Percentiles rank a stretch among this genome's conserved stretches.
Evolutionary conservation across 2,888 invertebrate species (phyloP).

Genomic region (Arrhopalites spinosus): DNA sequence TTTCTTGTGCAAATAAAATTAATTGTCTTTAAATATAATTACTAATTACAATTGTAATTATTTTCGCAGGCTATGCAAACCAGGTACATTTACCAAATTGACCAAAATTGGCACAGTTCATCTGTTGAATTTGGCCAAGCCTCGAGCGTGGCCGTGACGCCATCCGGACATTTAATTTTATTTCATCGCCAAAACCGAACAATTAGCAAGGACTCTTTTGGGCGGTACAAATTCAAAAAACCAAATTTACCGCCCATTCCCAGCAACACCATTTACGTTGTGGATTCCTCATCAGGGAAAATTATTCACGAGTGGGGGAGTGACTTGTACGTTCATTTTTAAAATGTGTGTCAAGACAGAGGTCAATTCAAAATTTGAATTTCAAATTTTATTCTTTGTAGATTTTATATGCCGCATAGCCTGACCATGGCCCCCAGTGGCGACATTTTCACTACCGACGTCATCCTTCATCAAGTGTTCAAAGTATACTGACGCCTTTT

Average conservation of each 20-base stretch:
- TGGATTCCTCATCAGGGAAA: no score
- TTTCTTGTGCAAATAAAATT: no score
- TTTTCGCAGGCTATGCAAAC: no score
- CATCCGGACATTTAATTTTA: conserved; percentile 72
- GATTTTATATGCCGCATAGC: conserved; percentile 86
- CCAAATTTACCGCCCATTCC: conserved; percentile 67
- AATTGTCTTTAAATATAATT: no score
- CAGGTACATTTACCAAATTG: no score
- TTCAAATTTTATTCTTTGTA: conserved; percentile 58
- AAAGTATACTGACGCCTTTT: no score
- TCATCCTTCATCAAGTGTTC: conserved; percentile 84
- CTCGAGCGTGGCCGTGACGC: conserved; percentile 78
- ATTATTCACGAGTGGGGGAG: no score
- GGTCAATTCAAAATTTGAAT: neutral
- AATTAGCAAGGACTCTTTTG: conserved; percentile 70
- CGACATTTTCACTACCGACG: conserved; percentile 86
- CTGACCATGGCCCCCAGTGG: conserved; percentile 75
- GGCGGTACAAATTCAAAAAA: no score
- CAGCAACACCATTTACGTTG: conserved; percentile 68
- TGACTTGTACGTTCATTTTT: no score
- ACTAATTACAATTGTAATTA: no score
- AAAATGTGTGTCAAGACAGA: no score
- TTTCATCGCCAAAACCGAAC: conserved; percentile 77
- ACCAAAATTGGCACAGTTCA: conserved; percentile 67
- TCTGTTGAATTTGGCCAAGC: conserved; percentile 72